A percentile compares a stretch with the other conserved stretches of the same genome.
Evolutionary conservation across 1,140 invertebrate species (phyloP).

Genomic region (Globodera rostochiensis): DNA sequence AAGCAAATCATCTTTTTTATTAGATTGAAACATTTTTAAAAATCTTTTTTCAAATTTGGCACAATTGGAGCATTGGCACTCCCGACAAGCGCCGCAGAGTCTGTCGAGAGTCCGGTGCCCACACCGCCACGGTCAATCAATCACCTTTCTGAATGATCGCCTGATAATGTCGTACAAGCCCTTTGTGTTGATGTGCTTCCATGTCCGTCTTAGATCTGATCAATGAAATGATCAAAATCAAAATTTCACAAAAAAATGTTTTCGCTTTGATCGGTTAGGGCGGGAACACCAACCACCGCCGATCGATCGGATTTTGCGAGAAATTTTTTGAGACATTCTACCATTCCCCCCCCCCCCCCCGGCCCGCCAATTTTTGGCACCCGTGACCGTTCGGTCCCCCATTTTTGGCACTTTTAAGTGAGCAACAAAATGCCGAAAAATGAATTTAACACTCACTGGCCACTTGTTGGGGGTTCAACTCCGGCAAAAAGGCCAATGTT

Average conservation of each 20-base stretch:
- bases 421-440: too few species aligned
- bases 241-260: too few species aligned
- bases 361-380: too few species aligned
- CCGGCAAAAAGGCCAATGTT: slow-evolving; percentile 22
- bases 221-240: neutral
- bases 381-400: too few species aligned
- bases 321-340: neutral
- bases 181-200: slow-evolving; percentile 55
- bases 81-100: too few species aligned
- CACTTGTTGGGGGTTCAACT: slow-evolving; percentile 28
- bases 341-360: too few species aligned
- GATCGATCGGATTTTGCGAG: neutral
- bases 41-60: too few species aligned
- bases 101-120: neutral
- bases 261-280: too few species aligned
- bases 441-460: slow-evolving; percentile 6
- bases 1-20: neutral
- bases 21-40: too few species aligned
- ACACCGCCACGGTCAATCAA: neutral
- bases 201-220: slow-evolving; percentile 23
- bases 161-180: slow-evolving; percentile 40
- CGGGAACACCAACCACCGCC: too few species aligned
- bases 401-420: too few species aligned
- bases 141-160: slow-evolving; percentile 46
- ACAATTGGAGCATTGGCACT: too few species aligned